These are phyloP conservation scores for Rhincodon typus DNA, from an alignment of 2,797 vertebrate species.

Conservation along the genomic window DNA sequence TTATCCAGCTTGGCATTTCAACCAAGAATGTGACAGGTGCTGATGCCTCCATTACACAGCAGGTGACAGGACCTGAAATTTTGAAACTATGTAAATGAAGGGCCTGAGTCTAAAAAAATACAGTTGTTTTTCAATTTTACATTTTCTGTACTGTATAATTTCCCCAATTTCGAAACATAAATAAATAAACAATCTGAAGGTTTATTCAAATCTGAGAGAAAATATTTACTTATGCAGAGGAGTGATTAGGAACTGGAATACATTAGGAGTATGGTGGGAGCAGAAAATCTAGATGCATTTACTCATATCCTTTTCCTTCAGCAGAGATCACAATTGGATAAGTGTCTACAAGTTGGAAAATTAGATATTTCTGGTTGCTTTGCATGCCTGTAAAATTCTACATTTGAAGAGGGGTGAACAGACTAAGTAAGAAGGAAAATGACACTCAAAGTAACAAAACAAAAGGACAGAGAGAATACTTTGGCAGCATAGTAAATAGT, in stretches of 20 bases:
- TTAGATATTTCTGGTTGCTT: neutral
- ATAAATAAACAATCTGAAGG: too few relatives aligned
- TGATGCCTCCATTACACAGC: slow-evolving; percentile 14
- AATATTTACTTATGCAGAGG: too few relatives aligned
- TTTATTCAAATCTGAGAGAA: too few relatives aligned
- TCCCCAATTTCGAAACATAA: neutral
- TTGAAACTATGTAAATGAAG: neutral
- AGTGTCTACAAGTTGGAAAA: neutral
- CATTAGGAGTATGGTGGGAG: too few relatives aligned
- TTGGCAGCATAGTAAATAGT: neutral
- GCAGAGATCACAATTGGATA: neutral
- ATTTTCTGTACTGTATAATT: neutral
- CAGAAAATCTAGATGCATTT: neutral
- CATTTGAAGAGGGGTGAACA: neutral
- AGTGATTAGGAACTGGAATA: neutral
- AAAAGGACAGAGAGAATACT: neutral
- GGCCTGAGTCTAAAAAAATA: neutral
- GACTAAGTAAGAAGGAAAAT: neutral
- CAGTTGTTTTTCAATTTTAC: neutral
- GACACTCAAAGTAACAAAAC: neutral
- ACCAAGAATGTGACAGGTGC: slow-evolving; percentile 41
- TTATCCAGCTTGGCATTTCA: slow-evolving; percentile 45
- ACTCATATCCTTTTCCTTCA: too few relatives aligned
- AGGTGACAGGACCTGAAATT: slow-evolving; percentile 24
- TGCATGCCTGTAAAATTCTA: neutral